Conservation (phyloP, 1,140 invertebrate species). For the Planococcus citri region DNA sequence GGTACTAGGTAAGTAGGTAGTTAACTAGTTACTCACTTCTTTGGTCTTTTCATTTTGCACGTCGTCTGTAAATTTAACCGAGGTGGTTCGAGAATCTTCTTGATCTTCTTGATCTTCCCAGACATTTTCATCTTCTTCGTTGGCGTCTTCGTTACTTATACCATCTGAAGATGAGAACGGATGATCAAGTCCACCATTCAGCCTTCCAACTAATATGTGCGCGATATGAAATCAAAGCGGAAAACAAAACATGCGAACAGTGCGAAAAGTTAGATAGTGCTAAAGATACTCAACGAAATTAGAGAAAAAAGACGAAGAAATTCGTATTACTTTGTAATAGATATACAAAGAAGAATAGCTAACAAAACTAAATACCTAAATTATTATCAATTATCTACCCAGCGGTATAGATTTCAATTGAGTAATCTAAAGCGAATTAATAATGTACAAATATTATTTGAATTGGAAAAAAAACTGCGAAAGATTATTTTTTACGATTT, state of each 20-base stretch:
- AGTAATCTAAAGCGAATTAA: too few relatives aligned
- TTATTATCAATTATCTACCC: too few relatives aligned
- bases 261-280: conserved; percentile 13
- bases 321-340: background rate
- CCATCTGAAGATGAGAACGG: conserved; percentile 25
- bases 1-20: too few relatives aligned
- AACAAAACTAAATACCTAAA: too few relatives aligned
- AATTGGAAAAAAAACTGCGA: too few relatives aligned
- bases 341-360: background rate
- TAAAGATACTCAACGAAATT: background rate
- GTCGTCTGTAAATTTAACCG: conserved; percentile 75
- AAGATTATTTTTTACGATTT: too few relatives aligned
- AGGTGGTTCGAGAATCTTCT: conserved; percentile 66
- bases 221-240: conserved; percentile 9
- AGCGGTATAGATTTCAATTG: too few relatives aligned
- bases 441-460: too few relatives aligned
- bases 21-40: conserved; percentile 40
- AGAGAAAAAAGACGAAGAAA: too few relatives aligned
- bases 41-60: conserved; percentile 50
- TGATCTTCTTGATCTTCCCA: conserved; percentile 68
- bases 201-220: background rate
- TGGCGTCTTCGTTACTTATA: conserved; percentile 20
- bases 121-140: conserved; percentile 43
- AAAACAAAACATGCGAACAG: conserved; percentile 12
- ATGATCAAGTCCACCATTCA: conserved; percentile 24